Evolutionary conservation across 2,797 vertebrate genomes (phyloP), one percentile per base, ranked within the genome.

Genomic region (Monodelphis domestica): DNA sequence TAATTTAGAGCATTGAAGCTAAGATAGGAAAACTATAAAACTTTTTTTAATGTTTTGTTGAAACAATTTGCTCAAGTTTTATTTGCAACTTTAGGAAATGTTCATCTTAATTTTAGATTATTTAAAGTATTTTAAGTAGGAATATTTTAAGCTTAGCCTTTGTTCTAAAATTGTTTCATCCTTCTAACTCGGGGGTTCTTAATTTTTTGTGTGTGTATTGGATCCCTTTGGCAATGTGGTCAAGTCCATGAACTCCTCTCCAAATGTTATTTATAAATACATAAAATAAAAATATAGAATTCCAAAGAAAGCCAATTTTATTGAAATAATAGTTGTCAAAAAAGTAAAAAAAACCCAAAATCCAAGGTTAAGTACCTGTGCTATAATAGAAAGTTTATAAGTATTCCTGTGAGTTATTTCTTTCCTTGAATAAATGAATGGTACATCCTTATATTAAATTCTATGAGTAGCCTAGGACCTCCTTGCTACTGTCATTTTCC

Each of bases 1-100:
- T 92, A 92, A 92, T 21, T 91, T 54, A 95, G 93, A 91, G 70
- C 94, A 52, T 95, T 28, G 56, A 94, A 95, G 95, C 91, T 92
- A 53, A 93, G 90, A 28, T 96, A 9, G 56, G 89, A 90, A 51
- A 87, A 91, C 53, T 90, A 1, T n/a, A 93, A 51, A 94, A 51
- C 12, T 89, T 95, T 59, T 88, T 87, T 92, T 17, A 78, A 92
- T 21, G 21, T 24, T 78, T 63, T 63, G 12, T n/a, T 45, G n/a
- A 78, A 45, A 78, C 70, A 78, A 26, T 78, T 78, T 78, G 38
- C 38, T 45, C 38, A 78, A 38, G 21, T 78, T 78, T 78, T 78
- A 78, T 78, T 45, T 38, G 70, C 21, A 45, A 78, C 38, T 45
- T 45, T 78, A 78, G n/a, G 38, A 45, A 78, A 78, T 45, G 78